Percentiles rank a stretch among this genome's conserved stretches.
Conservation (phyloP, 2,113 vertebrate genomes). For the Hucho hucho region DNA sequence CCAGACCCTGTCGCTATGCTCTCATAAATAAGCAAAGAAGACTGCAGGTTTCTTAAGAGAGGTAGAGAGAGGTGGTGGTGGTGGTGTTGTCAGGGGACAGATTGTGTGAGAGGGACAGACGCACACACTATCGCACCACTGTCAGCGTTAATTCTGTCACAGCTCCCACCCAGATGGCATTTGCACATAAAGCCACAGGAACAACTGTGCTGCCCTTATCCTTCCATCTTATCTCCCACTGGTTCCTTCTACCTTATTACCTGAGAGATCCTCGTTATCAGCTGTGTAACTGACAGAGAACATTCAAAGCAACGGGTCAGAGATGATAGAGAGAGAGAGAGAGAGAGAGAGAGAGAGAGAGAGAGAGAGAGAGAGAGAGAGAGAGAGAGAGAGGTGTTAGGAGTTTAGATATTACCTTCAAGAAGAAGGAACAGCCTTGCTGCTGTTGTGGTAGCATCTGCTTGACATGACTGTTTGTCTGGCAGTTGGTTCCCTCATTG, state of each 20-base stretch:
- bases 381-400: not conserved
- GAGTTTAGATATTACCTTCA: slow-evolving; percentile 28
- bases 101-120: slow-evolving; percentile 1
- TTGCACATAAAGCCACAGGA: slow-evolving; percentile 12
- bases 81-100: slow-evolving; percentile 33
- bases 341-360: not conserved
- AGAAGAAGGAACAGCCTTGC: not conserved
- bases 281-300: slow-evolving; percentile 16
- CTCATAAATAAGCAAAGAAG: slow-evolving; percentile 67
- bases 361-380: not conserved
- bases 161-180: slow-evolving; percentile 8
- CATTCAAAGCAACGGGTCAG: not conserved
- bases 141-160: not conserved
- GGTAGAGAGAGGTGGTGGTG: not conserved
- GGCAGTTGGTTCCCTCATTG: not conserved
- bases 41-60: slow-evolving; percentile 46
- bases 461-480: slow-evolving; percentile 6
- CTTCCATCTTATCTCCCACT: not conserved
- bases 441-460: not conserved
- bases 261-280: slow-evolving; percentile 20
- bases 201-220: not conserved
- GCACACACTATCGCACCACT: not conserved
- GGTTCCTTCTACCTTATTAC: not conserved
- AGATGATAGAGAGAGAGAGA: not conserved
- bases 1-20: slow-evolving; percentile 31